Evolutionary conservation across 2,888 invertebrate genomes (phyloP), one percentile per base, ranked within the genome.

Genomic region (Peribatodes rhomboidaria): DNA sequence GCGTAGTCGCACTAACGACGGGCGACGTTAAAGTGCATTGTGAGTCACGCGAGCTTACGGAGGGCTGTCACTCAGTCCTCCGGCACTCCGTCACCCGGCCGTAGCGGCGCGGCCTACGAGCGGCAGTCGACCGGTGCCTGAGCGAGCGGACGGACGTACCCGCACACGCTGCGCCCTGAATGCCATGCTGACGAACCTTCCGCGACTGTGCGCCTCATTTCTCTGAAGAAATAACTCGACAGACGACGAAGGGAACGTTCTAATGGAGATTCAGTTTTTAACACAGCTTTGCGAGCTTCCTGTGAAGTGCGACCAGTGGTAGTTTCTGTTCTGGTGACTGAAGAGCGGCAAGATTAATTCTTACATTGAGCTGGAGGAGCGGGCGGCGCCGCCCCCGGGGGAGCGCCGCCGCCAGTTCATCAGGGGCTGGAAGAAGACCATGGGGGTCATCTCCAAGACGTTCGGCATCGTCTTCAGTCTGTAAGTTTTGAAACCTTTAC

Each of bases 391-490:
- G 84, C 86, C 89, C 82, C 84, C 87, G 61, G 92, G 92, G 86
- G 86, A 85, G 83, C 93, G 92, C 87, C 92, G 92, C 84, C 92
- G 92, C 84, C 91, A 90, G 83, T 88, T 92, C 84, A 85, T 92
- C 82, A 89, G 90, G 81, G 93, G 93, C 75, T 92, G 89, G 92
- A 91, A 91, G 87, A 92, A 91, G 82, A 93, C 92, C 82, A 96
- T 96, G 96, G 96, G 96, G 77, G 95, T 96, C 86, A 95, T 96
- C 78, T 96, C 96, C 66, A 96, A 96, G 89, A 96, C 96, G 67
- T 95, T 96, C 77, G 96, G 96, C 89, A 96, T 96, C 85, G 95
- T 96, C 85, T 96, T 96, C 94, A 96, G 96, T 92, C 96, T 96
- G 96, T 96, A 92, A 96, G 96, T 96, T 61, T 68, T 70, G 47